phyloP scores from a whole-genome alignment of 2,888 invertebrate genomes.

The Rhodophaea formosa region DNA sequence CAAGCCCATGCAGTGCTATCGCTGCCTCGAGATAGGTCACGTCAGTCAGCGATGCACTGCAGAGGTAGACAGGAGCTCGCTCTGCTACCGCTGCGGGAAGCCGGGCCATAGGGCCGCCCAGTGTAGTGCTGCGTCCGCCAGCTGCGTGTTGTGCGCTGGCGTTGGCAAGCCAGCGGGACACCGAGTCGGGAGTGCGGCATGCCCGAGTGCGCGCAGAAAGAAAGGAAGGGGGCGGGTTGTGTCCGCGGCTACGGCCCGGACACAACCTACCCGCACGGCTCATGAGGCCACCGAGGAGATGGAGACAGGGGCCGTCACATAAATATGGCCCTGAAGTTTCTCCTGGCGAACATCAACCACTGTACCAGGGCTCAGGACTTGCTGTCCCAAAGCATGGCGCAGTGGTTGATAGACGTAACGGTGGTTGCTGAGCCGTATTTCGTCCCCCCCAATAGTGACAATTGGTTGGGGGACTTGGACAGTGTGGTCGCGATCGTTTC shows the following conservation, averaged over 20 bases:
- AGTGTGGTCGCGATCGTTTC: too few relatives aligned
- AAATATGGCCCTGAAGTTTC: background rate
- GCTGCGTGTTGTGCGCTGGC: background rate
- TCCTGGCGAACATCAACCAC: conserved; percentile 14
- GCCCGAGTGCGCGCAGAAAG: too few relatives aligned
- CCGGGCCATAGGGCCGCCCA: background rate
- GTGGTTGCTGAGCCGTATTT: background rate
- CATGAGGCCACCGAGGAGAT: background rate
- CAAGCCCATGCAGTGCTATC: background rate
- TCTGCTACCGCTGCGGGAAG: background rate
- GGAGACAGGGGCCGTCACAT: background rate
- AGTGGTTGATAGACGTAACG: conserved; percentile 2
- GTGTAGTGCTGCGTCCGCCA: background rate
- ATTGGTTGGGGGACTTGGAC: background rate
- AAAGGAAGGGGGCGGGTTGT: background rate
- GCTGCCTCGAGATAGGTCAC: too few relatives aligned
- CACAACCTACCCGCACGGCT: background rate
- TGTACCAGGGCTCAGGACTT: background rate
- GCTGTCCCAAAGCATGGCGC: background rate
- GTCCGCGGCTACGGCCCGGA: background rate
- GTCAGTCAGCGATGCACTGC: background rate
- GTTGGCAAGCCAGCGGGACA: background rate
- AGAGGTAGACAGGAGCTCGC: background rate
- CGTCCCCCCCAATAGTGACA: background rate
- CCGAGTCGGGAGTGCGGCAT: background rate